phyloP scores from a whole-genome alignment of 23 tunicate species.

The Trididemnum nubilum region DNA sequence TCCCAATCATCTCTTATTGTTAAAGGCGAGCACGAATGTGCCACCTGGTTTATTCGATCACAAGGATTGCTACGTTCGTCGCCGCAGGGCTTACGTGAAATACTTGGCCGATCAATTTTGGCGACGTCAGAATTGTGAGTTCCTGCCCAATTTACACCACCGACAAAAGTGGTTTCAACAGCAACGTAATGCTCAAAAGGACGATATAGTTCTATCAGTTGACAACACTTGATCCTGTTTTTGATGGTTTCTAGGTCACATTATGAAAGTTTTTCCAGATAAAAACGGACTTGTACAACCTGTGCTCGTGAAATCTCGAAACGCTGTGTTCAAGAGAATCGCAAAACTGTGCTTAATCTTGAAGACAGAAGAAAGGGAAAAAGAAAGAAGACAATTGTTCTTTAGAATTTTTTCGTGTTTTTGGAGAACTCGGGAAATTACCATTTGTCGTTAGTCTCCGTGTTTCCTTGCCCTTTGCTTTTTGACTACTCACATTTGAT shows the following conservation, averaged over 20 bases:
- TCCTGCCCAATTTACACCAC: background rate
- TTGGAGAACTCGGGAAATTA: no score
- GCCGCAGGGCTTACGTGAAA: background rate
- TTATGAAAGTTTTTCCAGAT: background rate
- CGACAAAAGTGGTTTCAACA: background rate
- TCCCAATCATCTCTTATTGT: background rate
- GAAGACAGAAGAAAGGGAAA: background rate
- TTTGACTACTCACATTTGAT: no score
- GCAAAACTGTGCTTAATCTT: slow-evolving; percentile 9
- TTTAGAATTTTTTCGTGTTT: no score
- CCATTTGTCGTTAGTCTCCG: no score
- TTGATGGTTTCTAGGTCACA: background rate
- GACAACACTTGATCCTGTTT: background rate
- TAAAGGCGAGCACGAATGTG: background rate
- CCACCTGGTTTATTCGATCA: background rate
- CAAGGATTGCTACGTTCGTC: background rate
- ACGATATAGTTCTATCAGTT: background rate
- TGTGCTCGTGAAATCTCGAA: background rate
- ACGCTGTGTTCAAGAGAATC: background rate
- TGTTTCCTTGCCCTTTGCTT: no score
- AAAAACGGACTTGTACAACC: background rate
- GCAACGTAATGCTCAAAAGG: background rate
- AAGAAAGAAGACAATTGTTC: no score
- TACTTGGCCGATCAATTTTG: slow-evolving; percentile 3
- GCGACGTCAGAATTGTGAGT: background rate